Conservation (phyloP, 2,797 vertebrate species). For the Onychomys leucogaster region DNA sequence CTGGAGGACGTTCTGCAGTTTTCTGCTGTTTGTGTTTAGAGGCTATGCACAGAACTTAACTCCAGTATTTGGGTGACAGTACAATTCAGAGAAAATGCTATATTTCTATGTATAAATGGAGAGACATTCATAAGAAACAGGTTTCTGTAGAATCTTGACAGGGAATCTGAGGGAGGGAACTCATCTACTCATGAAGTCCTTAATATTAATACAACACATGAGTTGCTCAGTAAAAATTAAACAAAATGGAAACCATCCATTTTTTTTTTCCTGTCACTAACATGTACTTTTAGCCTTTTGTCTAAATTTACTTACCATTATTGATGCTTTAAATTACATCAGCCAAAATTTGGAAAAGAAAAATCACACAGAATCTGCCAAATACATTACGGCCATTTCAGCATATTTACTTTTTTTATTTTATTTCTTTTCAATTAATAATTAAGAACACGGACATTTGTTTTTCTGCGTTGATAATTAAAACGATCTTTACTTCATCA, state of each 20-base stretch:
- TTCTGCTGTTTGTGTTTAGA: background rate
- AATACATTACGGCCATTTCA: background rate
- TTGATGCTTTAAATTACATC: slow-evolving; percentile 6
- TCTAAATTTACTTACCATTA: slow-evolving; percentile 32
- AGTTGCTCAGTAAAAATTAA: slow-evolving; percentile 1
- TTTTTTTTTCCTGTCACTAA: slow-evolving; percentile 11
- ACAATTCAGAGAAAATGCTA: slow-evolving; percentile 8
- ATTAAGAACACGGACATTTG: background rate
- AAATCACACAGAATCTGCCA: background rate
- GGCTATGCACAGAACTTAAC: background rate
- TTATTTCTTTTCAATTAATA: slow-evolving; percentile 23
- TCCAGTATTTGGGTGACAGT: background rate
- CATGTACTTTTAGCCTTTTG: background rate
- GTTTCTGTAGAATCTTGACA: background rate
- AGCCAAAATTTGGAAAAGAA: background rate
- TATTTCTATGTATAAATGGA: background rate
- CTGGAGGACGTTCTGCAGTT: background rate
- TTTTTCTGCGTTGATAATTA: background rate
- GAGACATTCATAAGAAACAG: background rate
- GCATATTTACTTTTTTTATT: slow-evolving; percentile 6
- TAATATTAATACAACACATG: background rate
- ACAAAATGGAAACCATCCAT: background rate
- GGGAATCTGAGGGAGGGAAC: background rate
- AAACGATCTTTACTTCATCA: background rate
- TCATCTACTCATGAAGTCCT: background rate